A percentile compares a stretch with the other conserved stretches of the same genome.
These are phyloP conservation scores for Clamator glandarius DNA, from an alignment of 2,797 vertebrate genomes.

Conservation along the genomic window DNA sequence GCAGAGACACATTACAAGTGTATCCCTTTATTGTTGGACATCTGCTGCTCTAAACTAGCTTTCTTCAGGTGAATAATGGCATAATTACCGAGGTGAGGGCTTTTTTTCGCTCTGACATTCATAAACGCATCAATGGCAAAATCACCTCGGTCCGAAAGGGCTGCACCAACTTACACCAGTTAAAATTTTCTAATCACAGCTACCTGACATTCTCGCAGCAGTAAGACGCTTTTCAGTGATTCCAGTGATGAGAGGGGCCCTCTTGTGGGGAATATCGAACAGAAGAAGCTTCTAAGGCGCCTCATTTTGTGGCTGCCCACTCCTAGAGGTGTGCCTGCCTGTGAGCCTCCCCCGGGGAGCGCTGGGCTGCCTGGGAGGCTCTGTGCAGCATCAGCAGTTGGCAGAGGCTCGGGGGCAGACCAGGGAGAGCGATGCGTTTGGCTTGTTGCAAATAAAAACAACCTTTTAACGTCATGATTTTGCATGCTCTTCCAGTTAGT, in stretches of 20 bases:
- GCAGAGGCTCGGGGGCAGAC: too few relatives aligned
- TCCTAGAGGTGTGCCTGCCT: background rate
- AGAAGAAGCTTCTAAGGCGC: background rate
- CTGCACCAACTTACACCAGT: fast-evolving
- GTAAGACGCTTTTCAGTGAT: background rate
- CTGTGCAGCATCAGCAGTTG: background rate
- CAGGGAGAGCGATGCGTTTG: background rate
- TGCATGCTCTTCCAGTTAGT: background rate
- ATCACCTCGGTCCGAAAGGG: background rate
- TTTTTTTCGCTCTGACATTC: background rate
- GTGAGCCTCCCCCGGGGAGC: fast-evolving
- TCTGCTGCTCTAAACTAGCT: background rate
- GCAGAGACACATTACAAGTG: background rate
- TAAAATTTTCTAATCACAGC: background rate
- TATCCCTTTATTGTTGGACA: background rate
- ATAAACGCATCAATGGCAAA: background rate
- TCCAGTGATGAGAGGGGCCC: background rate
- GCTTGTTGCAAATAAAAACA: background rate
- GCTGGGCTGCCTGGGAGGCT: background rate
- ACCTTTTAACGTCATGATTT: background rate
- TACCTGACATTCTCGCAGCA: background rate
- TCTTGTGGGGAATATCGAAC: background rate
- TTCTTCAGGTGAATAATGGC: background rate
- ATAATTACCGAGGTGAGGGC: background rate
- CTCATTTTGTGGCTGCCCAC: background rate